phyloP scores from a whole-genome alignment of 2,888 invertebrate species.

The Prosapia bicincta region DNA sequence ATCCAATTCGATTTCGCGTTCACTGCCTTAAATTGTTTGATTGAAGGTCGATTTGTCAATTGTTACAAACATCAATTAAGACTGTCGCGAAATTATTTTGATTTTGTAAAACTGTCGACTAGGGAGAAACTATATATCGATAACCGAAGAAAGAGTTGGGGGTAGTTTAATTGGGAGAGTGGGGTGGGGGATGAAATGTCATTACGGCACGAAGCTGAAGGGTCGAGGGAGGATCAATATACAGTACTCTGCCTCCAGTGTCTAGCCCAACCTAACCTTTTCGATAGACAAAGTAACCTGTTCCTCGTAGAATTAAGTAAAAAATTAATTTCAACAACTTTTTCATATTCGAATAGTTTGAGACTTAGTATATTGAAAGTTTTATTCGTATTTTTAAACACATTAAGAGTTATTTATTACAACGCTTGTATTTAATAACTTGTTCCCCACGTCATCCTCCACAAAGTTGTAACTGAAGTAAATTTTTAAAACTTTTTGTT shows the following conservation, averaged over 20 bases:
- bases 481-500: no score
- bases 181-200: constrained; percentile 10
- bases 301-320: no score
- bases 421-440: no score
- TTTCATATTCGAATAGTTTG: no score
- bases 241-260: not conserved
- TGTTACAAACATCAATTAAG: not conserved
- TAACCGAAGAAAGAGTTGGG: constrained; percentile 23
- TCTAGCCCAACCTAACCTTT: not conserved
- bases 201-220: constrained; percentile 10
- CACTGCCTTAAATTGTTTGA: not conserved
- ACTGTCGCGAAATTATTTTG: not conserved
- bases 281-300: not conserved
- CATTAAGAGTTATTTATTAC: no score
- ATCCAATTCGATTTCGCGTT: not conserved
- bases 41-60: not conserved
- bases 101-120: not conserved
- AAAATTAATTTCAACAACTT: no score
- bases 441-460: no score
- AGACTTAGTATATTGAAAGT: no score
- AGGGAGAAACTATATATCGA: constrained; percentile 3
- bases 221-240: not conserved
- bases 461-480: no score
- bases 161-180: constrained; percentile 17
- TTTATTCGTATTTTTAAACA: no score